These are phyloP conservation scores for Atlantisia rogersi DNA, from an alignment of 2,113 vertebrate genomes.

Conservation along the genomic window DNA sequence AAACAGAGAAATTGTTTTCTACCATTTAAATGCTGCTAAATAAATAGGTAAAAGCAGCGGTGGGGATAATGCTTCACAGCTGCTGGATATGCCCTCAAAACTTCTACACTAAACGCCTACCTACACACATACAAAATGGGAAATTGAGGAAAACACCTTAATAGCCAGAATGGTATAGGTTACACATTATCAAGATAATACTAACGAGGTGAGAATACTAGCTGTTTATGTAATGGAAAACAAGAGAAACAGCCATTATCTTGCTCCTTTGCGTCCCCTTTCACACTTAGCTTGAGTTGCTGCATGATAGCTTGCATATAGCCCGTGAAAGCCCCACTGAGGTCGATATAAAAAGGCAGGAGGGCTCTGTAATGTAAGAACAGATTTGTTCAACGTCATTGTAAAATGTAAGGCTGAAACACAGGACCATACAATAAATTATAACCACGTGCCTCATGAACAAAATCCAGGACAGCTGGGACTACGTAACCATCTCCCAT, in stretches of 20 bases:
- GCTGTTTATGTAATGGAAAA: background rate
- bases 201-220: background rate
- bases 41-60: conserved; percentile 5
- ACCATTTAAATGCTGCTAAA: conserved; percentile 15
- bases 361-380: background rate
- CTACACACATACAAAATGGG: background rate
- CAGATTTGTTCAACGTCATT: background rate
- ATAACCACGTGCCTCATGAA: background rate
- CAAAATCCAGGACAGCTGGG: background rate
- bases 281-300: background rate
- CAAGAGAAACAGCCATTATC: background rate
- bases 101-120: background rate
- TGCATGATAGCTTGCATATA: background rate
- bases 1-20: conserved; percentile 20
- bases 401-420: background rate
- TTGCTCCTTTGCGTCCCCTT: background rate
- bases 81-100: background rate
- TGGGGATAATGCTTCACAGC: background rate
- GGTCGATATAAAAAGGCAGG: background rate
- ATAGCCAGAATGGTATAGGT: background rate
- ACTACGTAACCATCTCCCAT: background rate
- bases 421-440: background rate
- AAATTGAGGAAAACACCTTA: background rate
- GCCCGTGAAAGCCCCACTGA: background rate
- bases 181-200: background rate